phyloP scores from a whole-genome alignment of 2,888 invertebrate species.

The Ischnus inquisitorius region DNA sequence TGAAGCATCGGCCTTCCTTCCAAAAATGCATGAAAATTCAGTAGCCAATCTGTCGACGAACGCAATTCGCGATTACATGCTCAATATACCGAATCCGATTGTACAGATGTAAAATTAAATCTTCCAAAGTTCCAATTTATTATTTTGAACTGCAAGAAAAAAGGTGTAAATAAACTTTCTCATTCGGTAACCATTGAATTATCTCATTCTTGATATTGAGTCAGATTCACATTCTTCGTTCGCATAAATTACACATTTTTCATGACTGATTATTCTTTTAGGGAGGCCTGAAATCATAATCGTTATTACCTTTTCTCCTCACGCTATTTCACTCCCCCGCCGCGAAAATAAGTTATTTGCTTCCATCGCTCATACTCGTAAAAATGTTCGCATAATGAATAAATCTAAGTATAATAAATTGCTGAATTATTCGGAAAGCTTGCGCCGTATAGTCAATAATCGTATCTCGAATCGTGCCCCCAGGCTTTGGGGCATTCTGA shows the following conservation, averaged over 20 bases:
- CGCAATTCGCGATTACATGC: not conserved
- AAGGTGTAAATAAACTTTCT: no score
- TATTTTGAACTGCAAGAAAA: no score
- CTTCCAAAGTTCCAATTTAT: no score
- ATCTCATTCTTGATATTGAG: no score
- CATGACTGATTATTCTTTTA: not conserved
- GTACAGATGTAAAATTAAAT: not conserved
- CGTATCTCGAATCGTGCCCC: constrained; percentile 40
- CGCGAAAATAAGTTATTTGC: constrained; percentile 59
- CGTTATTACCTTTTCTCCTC: constrained; percentile 8
- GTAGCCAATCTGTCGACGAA: not conserved
- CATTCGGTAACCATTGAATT: no score
- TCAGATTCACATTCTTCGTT: no score
- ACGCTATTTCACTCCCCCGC: constrained; percentile 1
- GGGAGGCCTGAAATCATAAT: constrained; percentile 4
- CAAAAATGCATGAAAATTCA: not conserved
- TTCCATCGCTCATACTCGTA: constrained; percentile 31
- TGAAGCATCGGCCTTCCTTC: not conserved
- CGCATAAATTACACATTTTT: no score
- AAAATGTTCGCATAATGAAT: constrained; percentile 49
- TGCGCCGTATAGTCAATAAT: constrained; percentile 38
- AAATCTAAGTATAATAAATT: constrained; percentile 62
- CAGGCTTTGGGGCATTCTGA: constrained; percentile 14
- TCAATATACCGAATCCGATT: not conserved
- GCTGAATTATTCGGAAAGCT: constrained; percentile 55